Evolutionary conservation across 2,888 invertebrate genomes (phyloP).

Genomic region (Branchellion lobata): DNA sequence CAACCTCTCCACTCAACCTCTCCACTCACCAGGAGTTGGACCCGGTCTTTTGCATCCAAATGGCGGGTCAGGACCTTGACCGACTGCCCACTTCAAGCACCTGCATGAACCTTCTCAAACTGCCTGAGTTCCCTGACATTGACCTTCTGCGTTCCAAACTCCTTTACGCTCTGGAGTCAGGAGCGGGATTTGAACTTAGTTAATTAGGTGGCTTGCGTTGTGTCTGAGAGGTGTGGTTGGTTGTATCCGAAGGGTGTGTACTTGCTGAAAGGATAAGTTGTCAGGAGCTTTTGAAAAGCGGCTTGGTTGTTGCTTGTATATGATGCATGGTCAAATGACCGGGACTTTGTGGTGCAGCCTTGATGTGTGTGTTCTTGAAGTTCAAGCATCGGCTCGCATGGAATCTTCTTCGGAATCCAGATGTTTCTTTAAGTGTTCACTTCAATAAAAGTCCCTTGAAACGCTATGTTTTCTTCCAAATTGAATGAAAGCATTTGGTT

Average conservation of each 20-base stretch:
- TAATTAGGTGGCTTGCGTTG: constrained; percentile 53
- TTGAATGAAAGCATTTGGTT: no score
- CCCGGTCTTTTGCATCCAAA: constrained; percentile 93
- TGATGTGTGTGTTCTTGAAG: no score
- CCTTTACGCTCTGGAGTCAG: constrained; percentile 88
- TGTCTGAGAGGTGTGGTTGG: background rate
- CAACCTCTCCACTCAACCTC: no score
- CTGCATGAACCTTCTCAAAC: constrained; percentile 93
- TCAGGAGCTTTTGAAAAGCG: background rate
- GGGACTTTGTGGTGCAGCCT: no score
- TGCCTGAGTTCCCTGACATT: constrained; percentile 83
- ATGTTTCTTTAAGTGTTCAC: no score
- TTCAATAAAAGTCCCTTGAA: no score
- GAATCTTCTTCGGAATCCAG: no score
- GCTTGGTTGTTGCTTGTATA: no score
- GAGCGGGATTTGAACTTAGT: constrained; percentile 88
- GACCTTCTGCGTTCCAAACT: constrained; percentile 78
- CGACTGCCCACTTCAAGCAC: constrained; percentile 94
- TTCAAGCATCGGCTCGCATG: no score
- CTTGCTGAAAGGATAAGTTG: background rate
- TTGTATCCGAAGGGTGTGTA: background rate
- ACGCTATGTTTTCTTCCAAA: no score
- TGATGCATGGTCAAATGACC: no score
- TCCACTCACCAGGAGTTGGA: constrained; percentile 75
- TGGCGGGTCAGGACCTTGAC: constrained; percentile 76